Evolutionary conservation across 2,888 invertebrate genomes (phyloP).

Genomic region (Polyommatus iphigenia): DNA sequence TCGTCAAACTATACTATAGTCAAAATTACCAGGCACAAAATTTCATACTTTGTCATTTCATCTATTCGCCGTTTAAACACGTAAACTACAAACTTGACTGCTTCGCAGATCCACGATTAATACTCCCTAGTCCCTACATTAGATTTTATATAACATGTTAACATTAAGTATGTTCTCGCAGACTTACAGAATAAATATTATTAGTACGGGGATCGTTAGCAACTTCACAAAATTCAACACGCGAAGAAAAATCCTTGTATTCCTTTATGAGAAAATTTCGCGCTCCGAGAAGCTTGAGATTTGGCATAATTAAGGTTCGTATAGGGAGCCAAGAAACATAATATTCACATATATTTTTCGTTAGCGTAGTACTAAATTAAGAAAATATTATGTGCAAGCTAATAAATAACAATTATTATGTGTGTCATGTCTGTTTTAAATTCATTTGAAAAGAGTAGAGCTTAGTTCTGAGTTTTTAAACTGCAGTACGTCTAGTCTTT

Average conservation of each 20-base stretch:
- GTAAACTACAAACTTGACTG: neutral
- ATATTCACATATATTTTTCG: neutral
- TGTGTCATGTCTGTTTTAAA: neutral
- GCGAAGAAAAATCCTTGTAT: conserved; percentile 7
- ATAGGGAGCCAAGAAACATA: conserved; percentile 10
- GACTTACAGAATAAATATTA: neutral
- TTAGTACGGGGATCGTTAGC: conserved; percentile 5
- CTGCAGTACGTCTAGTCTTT: neutral
- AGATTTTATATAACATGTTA: neutral
- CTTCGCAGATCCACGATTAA: neutral
- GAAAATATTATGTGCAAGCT: neutral
- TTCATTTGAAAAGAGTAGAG: too few relatives aligned
- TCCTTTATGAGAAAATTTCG: conserved; percentile 11
- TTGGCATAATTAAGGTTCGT: conserved; percentile 4
- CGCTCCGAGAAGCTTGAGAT: neutral
- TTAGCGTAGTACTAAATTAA: neutral
- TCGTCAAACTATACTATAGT: too few relatives aligned
- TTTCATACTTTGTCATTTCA: too few relatives aligned
- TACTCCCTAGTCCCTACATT: neutral
- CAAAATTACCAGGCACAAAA: too few relatives aligned
- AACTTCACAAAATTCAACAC: conserved; percentile 1
- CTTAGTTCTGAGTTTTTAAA: neutral
- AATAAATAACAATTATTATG: too few relatives aligned
- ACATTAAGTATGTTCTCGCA: neutral
- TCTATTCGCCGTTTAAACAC: too few relatives aligned